A percentile compares a stretch with the other conserved stretches of the same genome.
phyloP scores from a whole-genome alignment of 2,888 invertebrate genomes.

The Masnerella sp. region DNA sequence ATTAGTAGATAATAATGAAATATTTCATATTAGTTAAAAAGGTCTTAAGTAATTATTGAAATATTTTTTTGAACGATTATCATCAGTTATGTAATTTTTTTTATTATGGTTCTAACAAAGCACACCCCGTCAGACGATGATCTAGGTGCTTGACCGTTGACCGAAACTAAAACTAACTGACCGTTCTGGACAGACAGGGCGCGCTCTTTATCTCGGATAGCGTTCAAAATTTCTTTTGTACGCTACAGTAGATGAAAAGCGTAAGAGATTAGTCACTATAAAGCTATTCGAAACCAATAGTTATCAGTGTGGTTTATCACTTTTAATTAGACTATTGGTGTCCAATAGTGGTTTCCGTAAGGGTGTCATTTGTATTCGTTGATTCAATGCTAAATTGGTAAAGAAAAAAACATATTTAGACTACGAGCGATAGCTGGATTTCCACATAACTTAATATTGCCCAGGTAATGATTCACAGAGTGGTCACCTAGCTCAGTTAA shows the following conservation, averaged over 20 bases:
- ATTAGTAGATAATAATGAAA: no score
- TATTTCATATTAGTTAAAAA: no score
- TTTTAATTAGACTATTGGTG: slow-evolving; percentile 31
- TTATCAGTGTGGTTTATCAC: slow-evolving; percentile 11
- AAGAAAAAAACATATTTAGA: background rate
- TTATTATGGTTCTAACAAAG: no score
- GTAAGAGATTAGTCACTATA: slow-evolving; percentile 24
- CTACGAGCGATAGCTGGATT: slow-evolving; percentile 1
- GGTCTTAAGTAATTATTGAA: background rate
- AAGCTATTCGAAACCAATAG: slow-evolving; percentile 39
- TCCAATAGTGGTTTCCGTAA: slow-evolving; percentile 44
- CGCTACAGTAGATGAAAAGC: slow-evolving; percentile 22
- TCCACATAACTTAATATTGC: slow-evolving; percentile 15
- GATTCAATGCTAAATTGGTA: no score
- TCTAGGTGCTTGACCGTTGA: background rate
- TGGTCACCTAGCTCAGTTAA: slow-evolving; percentile 2
- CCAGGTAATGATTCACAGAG: slow-evolving; percentile 1
- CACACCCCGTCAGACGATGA: background rate
- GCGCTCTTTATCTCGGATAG: slow-evolving; percentile 30
- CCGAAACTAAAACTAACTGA: slow-evolving; percentile 3
- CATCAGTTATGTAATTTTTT: no score
- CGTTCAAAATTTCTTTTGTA: slow-evolving; percentile 23
- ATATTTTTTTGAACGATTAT: no score
- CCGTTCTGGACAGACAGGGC: background rate
- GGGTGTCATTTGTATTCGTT: slow-evolving; percentile 15